A percentile compares a stretch with the other conserved stretches of the same genome.
phyloP scores from a whole-genome alignment of 2,113 vertebrate species.

The Aphyosemion australe region DNA sequence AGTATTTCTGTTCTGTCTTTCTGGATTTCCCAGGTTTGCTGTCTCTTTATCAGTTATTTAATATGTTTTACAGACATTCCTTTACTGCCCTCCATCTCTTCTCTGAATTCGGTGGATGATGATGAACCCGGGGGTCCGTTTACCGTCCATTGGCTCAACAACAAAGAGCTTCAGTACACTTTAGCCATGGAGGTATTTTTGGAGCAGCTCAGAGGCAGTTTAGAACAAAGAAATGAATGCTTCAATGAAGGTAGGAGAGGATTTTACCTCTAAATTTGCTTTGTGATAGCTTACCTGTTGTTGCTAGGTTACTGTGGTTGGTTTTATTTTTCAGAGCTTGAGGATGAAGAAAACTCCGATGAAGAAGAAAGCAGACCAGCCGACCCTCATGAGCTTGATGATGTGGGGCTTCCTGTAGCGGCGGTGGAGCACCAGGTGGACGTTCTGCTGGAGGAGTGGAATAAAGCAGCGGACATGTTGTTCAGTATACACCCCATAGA shows the following conservation, averaged over 20 bases:
- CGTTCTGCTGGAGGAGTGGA: slow-evolving; percentile 92
- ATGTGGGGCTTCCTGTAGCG: slow-evolving; percentile 78
- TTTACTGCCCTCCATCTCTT: slow-evolving; percentile 95
- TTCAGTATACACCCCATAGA: slow-evolving; percentile 98
- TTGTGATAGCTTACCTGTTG: neutral
- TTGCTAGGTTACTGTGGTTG: neutral
- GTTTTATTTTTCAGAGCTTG: slow-evolving; percentile 54
- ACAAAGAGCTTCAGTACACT: slow-evolving; percentile 95
- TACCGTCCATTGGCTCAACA: slow-evolving; percentile 97
- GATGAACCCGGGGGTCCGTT: slow-evolving; percentile 91
- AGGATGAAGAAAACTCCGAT: slow-evolving; percentile 59
- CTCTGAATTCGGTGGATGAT: slow-evolving; percentile 85
- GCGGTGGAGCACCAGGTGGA: slow-evolving; percentile 93
- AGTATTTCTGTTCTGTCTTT: neutral
- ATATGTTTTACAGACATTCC: slow-evolving; percentile 88
- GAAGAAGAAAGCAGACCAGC: slow-evolving; percentile 57
- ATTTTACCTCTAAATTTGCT: neutral
- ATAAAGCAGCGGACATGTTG: slow-evolving; percentile 94
- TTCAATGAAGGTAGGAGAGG: slow-evolving; percentile 83
- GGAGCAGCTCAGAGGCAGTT: slow-evolving; percentile 87
- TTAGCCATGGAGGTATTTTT: slow-evolving; percentile 97
- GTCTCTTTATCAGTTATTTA: neutral
- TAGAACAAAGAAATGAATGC: slow-evolving; percentile 85
- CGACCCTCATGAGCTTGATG: slow-evolving; percentile 45
- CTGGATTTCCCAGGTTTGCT: neutral